A percentile compares a stretch with the other conserved stretches of the same genome.
Conservation (phyloP, 2,888 invertebrate species). For the Hydroisotoma schaefferi region DNA sequence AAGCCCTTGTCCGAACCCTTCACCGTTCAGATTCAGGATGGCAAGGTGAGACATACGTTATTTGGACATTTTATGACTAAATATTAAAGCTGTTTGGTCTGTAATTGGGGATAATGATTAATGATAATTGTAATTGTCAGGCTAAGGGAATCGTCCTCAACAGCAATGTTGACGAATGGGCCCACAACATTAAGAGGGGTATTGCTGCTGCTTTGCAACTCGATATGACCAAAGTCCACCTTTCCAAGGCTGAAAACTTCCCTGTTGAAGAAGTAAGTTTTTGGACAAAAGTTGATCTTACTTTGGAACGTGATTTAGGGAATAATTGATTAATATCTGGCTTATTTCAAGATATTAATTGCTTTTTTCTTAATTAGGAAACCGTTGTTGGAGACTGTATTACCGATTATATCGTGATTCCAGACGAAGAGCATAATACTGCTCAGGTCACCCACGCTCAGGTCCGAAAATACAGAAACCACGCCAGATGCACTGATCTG, state of each 20-base stretch:
- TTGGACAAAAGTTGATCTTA: not conserved
- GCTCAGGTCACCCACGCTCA: conserved; percentile 39
- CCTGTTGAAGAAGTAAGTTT: conserved; percentile 36
- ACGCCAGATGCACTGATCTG: conserved; percentile 36
- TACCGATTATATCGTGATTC: conserved; percentile 44
- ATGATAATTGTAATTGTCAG: conserved; percentile 7
- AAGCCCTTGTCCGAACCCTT: conserved; percentile 44
- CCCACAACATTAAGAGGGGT: conserved; percentile 47
- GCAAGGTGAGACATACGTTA: conserved; percentile 26
- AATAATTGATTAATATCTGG: no score
- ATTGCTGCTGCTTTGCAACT: conserved; percentile 44
- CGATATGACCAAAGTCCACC: conserved; percentile 30
- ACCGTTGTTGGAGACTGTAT: conserved; percentile 47
- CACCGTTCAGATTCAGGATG: conserved; percentile 40
- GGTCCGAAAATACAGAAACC: conserved; percentile 44
- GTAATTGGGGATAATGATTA: not conserved
- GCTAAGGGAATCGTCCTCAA: conserved; percentile 41
- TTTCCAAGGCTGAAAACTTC: conserved; percentile 26
- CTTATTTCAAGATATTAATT: no score
- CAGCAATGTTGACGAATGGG: conserved; percentile 44
- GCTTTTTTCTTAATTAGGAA: conserved; percentile 22
- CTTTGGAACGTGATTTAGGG: no score
- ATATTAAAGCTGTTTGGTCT: not conserved
- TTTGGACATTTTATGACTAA: not conserved
- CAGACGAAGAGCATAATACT: conserved; percentile 28